These are phyloP conservation scores for Chironomus tentans DNA, from an alignment of 2,888 invertebrate species.

Conservation along the genomic window DNA sequence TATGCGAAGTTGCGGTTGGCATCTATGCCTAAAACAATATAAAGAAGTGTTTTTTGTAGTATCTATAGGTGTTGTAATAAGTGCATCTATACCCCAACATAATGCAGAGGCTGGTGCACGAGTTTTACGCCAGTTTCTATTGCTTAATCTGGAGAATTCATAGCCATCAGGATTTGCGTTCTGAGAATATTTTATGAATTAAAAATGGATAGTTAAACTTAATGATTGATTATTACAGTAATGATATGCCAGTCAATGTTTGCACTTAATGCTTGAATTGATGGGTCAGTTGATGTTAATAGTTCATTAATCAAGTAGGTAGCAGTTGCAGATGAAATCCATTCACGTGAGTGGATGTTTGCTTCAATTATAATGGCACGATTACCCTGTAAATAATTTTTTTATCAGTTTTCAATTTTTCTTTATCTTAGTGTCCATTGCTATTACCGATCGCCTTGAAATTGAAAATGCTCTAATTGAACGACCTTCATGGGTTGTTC, in stretches of 20 bases:
- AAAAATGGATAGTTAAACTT: background rate
- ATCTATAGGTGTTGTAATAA: too few relatives aligned
- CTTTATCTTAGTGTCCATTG: background rate
- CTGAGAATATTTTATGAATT: background rate
- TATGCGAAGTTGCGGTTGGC: constrained; percentile 39
- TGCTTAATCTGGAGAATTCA: constrained; percentile 49
- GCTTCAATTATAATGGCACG: constrained; percentile 39
- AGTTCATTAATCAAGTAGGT: constrained; percentile 46
- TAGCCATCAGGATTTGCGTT: constrained; percentile 41
- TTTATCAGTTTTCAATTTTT: too few relatives aligned
- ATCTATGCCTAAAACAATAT: too few relatives aligned
- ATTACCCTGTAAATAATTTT: constrained; percentile 36
- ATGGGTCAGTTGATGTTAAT: constrained; percentile 50
- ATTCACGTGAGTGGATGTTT: constrained; percentile 41
- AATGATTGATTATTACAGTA: constrained; percentile 65
- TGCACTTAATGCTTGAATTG: constrained; percentile 50
- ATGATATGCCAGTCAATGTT: constrained; percentile 66
- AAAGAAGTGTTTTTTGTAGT: too few relatives aligned
- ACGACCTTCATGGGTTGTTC: constrained; percentile 51
- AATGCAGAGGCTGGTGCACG: background rate
- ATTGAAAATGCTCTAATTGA: constrained; percentile 49
- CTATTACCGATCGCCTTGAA: constrained; percentile 33
- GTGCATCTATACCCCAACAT: constrained; percentile 46
- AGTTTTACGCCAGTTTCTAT: constrained; percentile 15
- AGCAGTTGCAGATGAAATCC: constrained; percentile 46